phyloP scores from a whole-genome alignment of 1,140 invertebrate species.

The Zophobas morio region DNA sequence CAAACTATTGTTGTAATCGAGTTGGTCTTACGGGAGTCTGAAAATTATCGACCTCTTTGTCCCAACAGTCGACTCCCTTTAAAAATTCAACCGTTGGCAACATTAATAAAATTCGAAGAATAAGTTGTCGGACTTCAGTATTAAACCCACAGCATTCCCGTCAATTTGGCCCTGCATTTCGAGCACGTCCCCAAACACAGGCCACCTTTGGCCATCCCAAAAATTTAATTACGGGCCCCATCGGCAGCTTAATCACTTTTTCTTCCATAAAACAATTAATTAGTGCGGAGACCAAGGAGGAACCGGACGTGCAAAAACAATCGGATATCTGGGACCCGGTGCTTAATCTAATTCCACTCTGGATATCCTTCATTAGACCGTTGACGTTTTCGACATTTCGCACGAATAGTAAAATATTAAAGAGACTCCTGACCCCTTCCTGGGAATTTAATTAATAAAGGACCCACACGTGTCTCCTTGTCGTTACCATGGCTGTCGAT shows the following conservation, averaged over 20 bases:
- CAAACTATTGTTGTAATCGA: too few species aligned
- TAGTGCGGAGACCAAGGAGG: constrained; percentile 11
- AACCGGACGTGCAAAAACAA: constrained; percentile 28
- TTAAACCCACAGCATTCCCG: too few species aligned
- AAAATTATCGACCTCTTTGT: too few species aligned
- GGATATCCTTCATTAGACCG: constrained; percentile 31
- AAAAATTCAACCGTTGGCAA: too few species aligned
- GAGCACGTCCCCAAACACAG: too few species aligned
- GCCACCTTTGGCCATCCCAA: too few species aligned
- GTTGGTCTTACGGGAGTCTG: too few species aligned
- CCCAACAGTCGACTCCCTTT: too few species aligned
- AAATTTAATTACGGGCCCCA: too few species aligned
- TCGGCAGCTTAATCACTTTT: constrained; percentile 35
- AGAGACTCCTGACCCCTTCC: constrained; percentile 22
- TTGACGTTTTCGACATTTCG: constrained; percentile 37
- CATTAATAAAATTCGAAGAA: too few species aligned
- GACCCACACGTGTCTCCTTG: constrained; percentile 31
- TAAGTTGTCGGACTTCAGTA: too few species aligned
- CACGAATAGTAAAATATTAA: constrained; percentile 40
- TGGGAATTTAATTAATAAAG: constrained; percentile 43
- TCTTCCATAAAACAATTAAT: constrained; percentile 45
- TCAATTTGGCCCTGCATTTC: too few species aligned
- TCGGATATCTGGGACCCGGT: background rate
- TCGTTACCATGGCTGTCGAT: constrained; percentile 27
- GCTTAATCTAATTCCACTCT: constrained; percentile 26